A percentile compares a stretch with the other conserved stretches of the same genome.
phyloP scores from a whole-genome alignment of 2,797 vertebrate species.

The Phalloptychus januarius region DNA sequence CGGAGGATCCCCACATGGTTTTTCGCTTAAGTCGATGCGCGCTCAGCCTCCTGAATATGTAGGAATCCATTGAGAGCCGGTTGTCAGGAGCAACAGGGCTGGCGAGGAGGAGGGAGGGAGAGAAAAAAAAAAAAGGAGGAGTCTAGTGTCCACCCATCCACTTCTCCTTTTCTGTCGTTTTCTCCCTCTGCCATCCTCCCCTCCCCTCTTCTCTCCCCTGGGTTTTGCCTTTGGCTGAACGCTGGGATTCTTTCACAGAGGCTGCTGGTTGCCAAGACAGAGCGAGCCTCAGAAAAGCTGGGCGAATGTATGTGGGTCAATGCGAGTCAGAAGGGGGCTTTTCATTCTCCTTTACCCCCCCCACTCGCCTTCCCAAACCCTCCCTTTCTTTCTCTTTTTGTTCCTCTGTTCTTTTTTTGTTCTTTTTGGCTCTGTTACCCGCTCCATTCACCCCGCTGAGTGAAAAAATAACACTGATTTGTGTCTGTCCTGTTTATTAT shows the following conservation, averaged over 20 bases:
- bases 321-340: constrained; percentile 78
- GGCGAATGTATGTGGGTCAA: constrained; percentile 80
- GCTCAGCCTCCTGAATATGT: constrained; percentile 48
- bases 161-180: constrained; percentile 40
- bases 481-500: constrained; percentile 76
- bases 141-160: constrained; percentile 49
- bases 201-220: constrained; percentile 54
- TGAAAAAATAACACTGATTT: constrained; percentile 84
- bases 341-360: constrained; percentile 69
- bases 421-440: constrained; percentile 63
- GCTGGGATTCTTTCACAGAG: constrained; percentile 84
- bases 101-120: constrained; percentile 35
- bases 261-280: constrained; percentile 83
- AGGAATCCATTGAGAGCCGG: constrained; percentile 71
- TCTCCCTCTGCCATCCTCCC: constrained; percentile 37
- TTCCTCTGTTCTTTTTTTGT: constrained; percentile 66
- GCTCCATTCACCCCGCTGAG: constrained; percentile 64
- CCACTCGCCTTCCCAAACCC: constrained; percentile 19
- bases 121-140: constrained; percentile 37
- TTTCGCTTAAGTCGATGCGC: constrained; percentile 11
- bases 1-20: constrained; percentile 1
- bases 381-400: constrained; percentile 62
- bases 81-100: constrained; percentile 74
- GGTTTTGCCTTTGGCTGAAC: constrained; percentile 83
- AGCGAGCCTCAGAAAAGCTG: constrained; percentile 76